Evolutionary conservation across 2,113 vertebrate genomes (phyloP).

Genomic region (Petrocephalus microphthalmus): DNA sequence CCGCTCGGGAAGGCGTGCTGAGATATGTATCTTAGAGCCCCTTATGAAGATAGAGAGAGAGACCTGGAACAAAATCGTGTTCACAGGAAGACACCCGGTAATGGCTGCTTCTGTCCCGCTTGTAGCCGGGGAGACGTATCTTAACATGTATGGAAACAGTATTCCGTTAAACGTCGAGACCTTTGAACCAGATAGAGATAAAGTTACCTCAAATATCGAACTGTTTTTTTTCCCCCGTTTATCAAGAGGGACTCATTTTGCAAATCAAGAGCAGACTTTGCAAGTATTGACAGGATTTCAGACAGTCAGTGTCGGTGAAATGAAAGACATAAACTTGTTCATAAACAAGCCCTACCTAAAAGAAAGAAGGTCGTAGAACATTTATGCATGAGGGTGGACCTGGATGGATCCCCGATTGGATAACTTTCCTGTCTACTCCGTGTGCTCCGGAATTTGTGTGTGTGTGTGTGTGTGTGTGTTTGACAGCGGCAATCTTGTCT

Average conservation of each 20-base stretch:
- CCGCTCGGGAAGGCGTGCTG: neutral
- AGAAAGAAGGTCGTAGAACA: neutral
- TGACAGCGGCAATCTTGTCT: neutral
- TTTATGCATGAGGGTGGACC: neutral
- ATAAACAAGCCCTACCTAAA: neutral
- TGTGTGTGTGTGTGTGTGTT: neutral
- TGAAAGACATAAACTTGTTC: neutral
- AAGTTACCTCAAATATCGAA: neutral
- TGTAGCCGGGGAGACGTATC: neutral
- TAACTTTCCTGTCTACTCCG: neutral
- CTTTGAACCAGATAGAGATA: neutral
- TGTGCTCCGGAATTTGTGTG: neutral
- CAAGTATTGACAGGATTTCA: neutral
- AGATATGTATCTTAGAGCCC: neutral
- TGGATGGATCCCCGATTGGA: neutral
- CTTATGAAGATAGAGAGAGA: neutral
- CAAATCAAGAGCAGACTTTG: neutral
- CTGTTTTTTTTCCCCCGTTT: neutral
- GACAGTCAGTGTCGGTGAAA: neutral
- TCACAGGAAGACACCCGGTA: neutral
- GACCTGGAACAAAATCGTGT: neutral
- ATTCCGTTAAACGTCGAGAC: neutral
- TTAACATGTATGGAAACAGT: neutral
- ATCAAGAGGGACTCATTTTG: neutral
- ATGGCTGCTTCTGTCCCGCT: neutral